Conservation (phyloP, 1,140 invertebrate species). For the Oreohelix idahoensis region DNA sequence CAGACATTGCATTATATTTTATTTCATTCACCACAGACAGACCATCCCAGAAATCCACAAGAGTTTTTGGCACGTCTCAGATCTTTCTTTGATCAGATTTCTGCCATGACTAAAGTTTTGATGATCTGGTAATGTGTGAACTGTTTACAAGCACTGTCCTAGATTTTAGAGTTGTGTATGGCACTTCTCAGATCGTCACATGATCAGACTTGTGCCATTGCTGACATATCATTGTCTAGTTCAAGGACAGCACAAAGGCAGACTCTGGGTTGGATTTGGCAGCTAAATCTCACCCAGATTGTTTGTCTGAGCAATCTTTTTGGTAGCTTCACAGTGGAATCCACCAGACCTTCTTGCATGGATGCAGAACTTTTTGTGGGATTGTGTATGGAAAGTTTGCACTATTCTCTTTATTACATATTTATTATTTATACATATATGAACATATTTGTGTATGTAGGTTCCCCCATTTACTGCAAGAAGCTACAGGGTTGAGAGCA, state of each 20-base stretch:
- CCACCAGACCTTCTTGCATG: slow-evolving; percentile 31
- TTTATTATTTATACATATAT: too few species aligned
- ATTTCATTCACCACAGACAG: background rate
- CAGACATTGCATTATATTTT: too few species aligned
- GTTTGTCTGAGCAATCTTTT: too few species aligned
- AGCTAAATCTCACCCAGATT: too few species aligned
- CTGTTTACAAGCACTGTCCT: background rate
- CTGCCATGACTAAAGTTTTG: background rate
- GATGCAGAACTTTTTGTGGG: background rate
- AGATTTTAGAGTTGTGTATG: background rate
- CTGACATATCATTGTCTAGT: background rate
- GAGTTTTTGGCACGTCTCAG: background rate
- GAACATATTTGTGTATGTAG: background rate
- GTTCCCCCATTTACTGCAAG: too few species aligned
- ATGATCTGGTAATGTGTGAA: too few species aligned
- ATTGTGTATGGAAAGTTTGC: background rate
- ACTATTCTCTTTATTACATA: background rate
- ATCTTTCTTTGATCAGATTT: background rate
- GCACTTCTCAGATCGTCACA: background rate
- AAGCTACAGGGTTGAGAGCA: too few species aligned
- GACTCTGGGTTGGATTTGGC: background rate
- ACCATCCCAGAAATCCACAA: background rate
- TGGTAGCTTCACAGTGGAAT: slow-evolving; percentile 6
- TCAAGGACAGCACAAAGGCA: background rate
- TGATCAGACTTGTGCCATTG: background rate